Base-by-base conservation (phyloP, 2,888 invertebrate species). In the Chesias legatella region DNA sequence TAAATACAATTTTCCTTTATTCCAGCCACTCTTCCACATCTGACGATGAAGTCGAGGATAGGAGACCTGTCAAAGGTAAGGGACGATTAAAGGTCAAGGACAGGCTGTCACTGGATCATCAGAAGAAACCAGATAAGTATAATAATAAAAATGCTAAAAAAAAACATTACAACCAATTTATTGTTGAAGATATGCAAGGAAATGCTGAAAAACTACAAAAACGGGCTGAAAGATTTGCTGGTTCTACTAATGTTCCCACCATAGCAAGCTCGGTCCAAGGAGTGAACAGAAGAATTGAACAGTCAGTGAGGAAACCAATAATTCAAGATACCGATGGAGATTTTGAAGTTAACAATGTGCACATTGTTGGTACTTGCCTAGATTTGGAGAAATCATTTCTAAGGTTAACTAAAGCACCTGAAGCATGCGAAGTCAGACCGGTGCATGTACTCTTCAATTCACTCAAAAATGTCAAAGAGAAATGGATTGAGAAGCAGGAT, bases 311-410 rank as follows among this genome's bases (percentile, higher is more conserved):
- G 33, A 81, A 67, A 53, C 66, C 71, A 7, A 79, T 89, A 23
- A 73, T 90, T 50, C 92, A 92, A 53, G 93, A 92, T 59, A 78
- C 82, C 45, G 90, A 91, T 51, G 91, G 91, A 48, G 94, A 95
- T 64, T 92, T 95, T 84, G 96, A 97, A 83, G 92, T 96, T 83
- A 92, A 93, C 60, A 93, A 94, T 73, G 92, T 94, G 80, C 96
- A 97, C 78, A 95, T 99, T 70, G 94, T 98, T 58, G 99, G 99
- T 51, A 97, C 97, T 10, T 98, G 97, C 83, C 91, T 91, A 75
- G 96, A 98, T 73, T 88, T 99, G 67, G 99, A 99, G 82, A 99
- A 99, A 79, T 94, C 95, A 31, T 99, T 98, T 81, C 91, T 99
- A 59, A 92, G 99, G 62, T 90, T 99, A 38, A 99, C 99, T 22